A percentile compares a stretch with the other conserved stretches of the same genome.
Conservation (phyloP, 1,140 invertebrate genomes). For the Leptinotarsa texana region DNA sequence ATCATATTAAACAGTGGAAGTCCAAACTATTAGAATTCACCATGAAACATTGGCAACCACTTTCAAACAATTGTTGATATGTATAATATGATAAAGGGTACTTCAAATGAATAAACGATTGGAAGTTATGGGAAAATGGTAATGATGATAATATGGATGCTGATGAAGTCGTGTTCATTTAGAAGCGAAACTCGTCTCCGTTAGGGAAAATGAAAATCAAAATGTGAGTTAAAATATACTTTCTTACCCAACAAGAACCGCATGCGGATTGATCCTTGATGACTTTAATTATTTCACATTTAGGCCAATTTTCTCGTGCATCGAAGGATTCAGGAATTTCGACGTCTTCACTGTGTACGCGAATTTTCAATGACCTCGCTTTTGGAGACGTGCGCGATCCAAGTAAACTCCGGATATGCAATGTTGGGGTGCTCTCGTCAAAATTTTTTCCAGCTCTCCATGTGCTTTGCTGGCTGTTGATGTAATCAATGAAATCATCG, state of each 20-base stretch:
- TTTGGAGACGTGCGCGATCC: slow-evolving; percentile 5
- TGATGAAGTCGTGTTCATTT: no score
- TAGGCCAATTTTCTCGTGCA: slow-evolving; percentile 30
- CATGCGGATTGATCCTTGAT: slow-evolving; percentile 33
- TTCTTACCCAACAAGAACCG: slow-evolving; percentile 36
- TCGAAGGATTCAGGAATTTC: slow-evolving; percentile 33
- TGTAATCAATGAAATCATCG: slow-evolving; percentile 29
- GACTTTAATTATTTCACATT: slow-evolving; percentile 53
- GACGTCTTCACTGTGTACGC: slow-evolving; percentile 44
- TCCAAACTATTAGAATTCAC: no score
- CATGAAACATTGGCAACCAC: no score
- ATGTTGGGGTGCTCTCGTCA: slow-evolving; percentile 19
- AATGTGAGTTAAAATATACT: no score
- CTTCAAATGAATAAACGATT: no score
- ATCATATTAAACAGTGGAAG: no score
- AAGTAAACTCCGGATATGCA: neutral
- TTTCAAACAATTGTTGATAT: no score
- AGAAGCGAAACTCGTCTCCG: no score
- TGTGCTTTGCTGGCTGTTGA: slow-evolving; percentile 30
- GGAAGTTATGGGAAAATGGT: no score
- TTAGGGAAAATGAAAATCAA: no score
- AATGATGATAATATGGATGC: no score
- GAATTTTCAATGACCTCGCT: slow-evolving; percentile 53
- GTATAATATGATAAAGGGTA: no score
- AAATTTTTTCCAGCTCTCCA: slow-evolving; percentile 35